phyloP scores from a whole-genome alignment of 2,113 vertebrate genomes.

The Jacana jacana region DNA sequence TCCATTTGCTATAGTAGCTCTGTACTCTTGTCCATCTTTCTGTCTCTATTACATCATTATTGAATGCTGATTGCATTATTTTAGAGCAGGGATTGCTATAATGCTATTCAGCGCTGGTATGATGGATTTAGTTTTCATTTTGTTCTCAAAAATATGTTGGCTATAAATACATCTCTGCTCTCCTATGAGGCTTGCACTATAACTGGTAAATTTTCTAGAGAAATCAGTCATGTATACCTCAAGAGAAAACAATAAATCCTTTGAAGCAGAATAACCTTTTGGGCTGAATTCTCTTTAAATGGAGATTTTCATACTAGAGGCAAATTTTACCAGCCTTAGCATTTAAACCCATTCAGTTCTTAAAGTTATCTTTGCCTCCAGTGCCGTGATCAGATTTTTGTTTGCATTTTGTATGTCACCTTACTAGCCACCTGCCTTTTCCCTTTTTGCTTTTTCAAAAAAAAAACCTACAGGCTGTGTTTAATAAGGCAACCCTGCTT shows the following conservation, averaged over 20 bases:
- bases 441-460: neutral
- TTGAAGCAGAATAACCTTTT: slow-evolving; percentile 70
- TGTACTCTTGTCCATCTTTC: slow-evolving; percentile 31
- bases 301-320: slow-evolving; percentile 21
- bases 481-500: neutral
- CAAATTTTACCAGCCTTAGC: neutral
- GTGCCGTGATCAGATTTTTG: neutral
- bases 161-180: slow-evolving; percentile 70
- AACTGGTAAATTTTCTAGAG: slow-evolving; percentile 65
- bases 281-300: slow-evolving; percentile 49
- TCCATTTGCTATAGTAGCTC: slow-evolving; percentile 40
- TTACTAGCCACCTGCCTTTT: neutral
- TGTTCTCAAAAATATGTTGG: slow-evolving; percentile 61
- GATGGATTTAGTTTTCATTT: slow-evolving; percentile 72
- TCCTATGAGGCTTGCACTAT: slow-evolving; percentile 60
- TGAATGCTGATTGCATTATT: slow-evolving; percentile 64
- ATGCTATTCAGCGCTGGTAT: slow-evolving; percentile 18
- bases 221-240: slow-evolving; percentile 55
- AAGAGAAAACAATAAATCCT: slow-evolving; percentile 66
- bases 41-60: slow-evolving; percentile 61
- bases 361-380: neutral
- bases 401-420: neutral
- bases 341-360: neutral
- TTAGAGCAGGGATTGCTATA: slow-evolving; percentile 54
- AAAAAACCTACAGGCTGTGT: neutral